phyloP scores from a whole-genome alignment of 2,888 invertebrate genomes.

The Catocala sponsa region DNA sequence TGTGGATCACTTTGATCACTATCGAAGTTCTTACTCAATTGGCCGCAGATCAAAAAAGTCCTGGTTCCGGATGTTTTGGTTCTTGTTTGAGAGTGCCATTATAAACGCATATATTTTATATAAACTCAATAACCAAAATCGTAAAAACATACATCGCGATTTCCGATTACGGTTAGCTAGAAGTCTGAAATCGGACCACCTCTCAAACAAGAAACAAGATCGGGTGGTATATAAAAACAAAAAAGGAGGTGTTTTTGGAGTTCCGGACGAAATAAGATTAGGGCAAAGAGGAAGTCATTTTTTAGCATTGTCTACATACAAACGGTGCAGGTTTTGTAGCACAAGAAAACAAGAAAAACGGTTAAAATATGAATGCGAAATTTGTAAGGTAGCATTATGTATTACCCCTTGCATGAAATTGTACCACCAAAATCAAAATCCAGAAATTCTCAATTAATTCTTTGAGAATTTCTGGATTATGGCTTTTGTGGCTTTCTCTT shows the following conservation, averaged over 20 bases:
- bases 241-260: constrained; percentile 37
- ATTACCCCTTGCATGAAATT: constrained; percentile 32
- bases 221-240: constrained; percentile 33
- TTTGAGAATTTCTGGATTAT: too few species aligned
- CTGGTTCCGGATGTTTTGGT: constrained; percentile 6
- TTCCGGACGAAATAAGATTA: constrained; percentile 41
- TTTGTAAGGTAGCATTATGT: constrained; percentile 37
- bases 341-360: constrained; percentile 35
- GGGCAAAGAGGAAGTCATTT: constrained; percentile 25
- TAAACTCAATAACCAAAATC: constrained; percentile 22
- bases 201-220: constrained; percentile 26
- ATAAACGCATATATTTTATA: background rate
- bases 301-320: constrained; percentile 21
- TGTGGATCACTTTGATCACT: constrained; percentile 26
- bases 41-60: too few species aligned
- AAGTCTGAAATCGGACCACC: constrained; percentile 31
- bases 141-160: constrained; percentile 35
- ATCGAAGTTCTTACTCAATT: too few species aligned
- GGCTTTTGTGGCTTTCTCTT: too few species aligned
- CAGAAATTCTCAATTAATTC: too few species aligned
- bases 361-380: constrained; percentile 38
- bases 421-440: constrained; percentile 30
- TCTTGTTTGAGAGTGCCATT: constrained; percentile 32
- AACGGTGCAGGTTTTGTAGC: constrained; percentile 20
- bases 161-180: constrained; percentile 36